Conservation (phyloP, 2,888 invertebrate species). For the Patella caerulea region DNA sequence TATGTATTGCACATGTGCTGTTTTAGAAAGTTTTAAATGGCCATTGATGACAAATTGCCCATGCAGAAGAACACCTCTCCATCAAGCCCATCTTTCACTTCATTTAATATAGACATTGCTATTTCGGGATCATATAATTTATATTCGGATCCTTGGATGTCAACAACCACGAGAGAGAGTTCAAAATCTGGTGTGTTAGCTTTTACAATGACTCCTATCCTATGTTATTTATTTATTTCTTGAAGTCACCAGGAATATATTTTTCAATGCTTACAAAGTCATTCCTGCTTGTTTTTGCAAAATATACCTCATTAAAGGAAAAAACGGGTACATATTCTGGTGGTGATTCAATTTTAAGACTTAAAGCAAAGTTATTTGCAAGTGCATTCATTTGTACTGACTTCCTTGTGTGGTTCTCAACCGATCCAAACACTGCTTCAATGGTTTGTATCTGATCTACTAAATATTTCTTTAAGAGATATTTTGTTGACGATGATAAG, state of each 20-base stretch:
- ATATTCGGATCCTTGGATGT: neutral
- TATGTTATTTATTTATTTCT: neutral
- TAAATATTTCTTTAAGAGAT: neutral
- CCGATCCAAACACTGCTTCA: neutral
- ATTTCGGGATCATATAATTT: neutral
- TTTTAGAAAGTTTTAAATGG: neutral
- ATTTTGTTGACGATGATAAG: neutral
- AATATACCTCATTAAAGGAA: neutral
- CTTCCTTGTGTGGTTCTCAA: slow-evolving; percentile 7
- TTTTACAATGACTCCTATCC: neutral
- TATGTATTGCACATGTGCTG: slow-evolving; percentile 1
- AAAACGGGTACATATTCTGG: slow-evolving; percentile 1
- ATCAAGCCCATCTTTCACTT: neutral
- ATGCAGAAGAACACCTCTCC: neutral
- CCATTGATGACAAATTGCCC: slow-evolving; percentile 8
- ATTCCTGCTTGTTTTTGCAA: neutral
- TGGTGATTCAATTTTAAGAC: neutral
- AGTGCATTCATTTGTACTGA: neutral
- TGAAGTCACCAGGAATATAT: neutral
- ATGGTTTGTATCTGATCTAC: neutral
- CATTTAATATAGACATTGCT: neutral
- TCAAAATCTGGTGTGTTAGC: neutral
- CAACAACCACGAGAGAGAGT: neutral
- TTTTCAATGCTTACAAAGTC: neutral
- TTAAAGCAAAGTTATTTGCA: slow-evolving; percentile 3